Base-by-base conservation (phyloP, 2,888 invertebrate species). In the Asteroscopus sphinx region DNA sequence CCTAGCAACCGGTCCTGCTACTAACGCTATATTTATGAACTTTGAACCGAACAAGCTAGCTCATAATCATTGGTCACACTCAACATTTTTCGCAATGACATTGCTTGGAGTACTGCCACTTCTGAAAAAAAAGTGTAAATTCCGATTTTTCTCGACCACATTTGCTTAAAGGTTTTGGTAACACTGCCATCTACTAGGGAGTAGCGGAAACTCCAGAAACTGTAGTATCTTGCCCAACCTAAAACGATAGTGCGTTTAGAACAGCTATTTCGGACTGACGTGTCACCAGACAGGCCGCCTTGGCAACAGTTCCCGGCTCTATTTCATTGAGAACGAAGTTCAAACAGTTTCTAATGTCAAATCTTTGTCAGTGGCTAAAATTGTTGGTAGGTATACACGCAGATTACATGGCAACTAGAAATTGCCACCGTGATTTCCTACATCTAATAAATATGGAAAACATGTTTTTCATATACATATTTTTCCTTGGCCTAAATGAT, bases 291-390 rank as follows among this genome's bases (percentile, higher is more conserved):
- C 77, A 63, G 74, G 63, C 61, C 76, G 83, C 87, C 81, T 93
- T 93, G 93, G 93, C 93, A 93, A 88, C 91, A 82, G 77, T 68
- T 68, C 68, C 62, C 70, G 77, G 76, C 83, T 77, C 81, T 81
- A 81, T 83, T 85, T 82, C 83, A 83, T 81, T 80, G 82, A 85
- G 88, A 85, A 87, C 88, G 87, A 92, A 92, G 89, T 89, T 90
- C 89, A 89, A 76, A 76, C 73, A 41, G 26, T 68, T 54, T 76
- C 69, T 84, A 80, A 83, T 80, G 76, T 79, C 79, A 78, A 69
- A 73, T 73, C 59, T 68, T 74, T 76, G 75, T 79, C 70, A 63
- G 59, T 39, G 46, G 70, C 77, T 73, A 69, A 77, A 68, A 52
- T 54, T 56, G 41, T 26, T 33, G 13, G 35, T 42, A 40, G 36